phyloP scores from a whole-genome alignment of 2,113 vertebrate genomes.

The Myocastor coypus region DNA sequence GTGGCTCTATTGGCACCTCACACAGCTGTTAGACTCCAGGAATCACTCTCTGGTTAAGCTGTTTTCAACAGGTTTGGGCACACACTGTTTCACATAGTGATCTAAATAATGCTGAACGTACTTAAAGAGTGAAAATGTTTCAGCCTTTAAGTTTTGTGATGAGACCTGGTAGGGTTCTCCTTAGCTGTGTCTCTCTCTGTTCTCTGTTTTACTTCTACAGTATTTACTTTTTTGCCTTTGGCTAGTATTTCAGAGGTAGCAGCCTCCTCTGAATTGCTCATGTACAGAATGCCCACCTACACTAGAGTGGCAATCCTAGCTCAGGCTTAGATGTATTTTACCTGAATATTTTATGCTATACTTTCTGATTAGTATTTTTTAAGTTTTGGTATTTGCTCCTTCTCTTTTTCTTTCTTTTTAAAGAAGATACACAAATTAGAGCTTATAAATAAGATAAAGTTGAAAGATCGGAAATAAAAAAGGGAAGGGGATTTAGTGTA shows the following conservation, averaged over 20 bases:
- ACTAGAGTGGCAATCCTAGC: not conserved
- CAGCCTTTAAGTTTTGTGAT: not conserved
- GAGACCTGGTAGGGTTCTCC: not conserved
- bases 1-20: not conserved
- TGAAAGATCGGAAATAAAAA: constrained; percentile 26
- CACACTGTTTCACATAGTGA: not conserved
- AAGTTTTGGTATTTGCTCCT: not conserved
- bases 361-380: not conserved
- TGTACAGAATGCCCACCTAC: not conserved
- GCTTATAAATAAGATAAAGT: constrained; percentile 39
- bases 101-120: not conserved
- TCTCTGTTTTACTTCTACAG: not conserved
- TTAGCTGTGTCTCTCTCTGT: not conserved
- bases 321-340: not conserved
- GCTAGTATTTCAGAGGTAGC: not conserved
- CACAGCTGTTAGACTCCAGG: not conserved
- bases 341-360: constrained; percentile 9
- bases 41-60: not conserved
- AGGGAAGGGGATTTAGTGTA: not conserved
- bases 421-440: not conserved
- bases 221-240: not conserved
- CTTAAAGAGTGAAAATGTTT: not conserved
- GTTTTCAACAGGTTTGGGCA: not conserved
- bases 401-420: no score
- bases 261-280: not conserved